Percentiles rank a stretch among this genome's conserved stretches.
Conservation (phyloP, 2,797 vertebrate species). For the Netta rufina region DNA sequence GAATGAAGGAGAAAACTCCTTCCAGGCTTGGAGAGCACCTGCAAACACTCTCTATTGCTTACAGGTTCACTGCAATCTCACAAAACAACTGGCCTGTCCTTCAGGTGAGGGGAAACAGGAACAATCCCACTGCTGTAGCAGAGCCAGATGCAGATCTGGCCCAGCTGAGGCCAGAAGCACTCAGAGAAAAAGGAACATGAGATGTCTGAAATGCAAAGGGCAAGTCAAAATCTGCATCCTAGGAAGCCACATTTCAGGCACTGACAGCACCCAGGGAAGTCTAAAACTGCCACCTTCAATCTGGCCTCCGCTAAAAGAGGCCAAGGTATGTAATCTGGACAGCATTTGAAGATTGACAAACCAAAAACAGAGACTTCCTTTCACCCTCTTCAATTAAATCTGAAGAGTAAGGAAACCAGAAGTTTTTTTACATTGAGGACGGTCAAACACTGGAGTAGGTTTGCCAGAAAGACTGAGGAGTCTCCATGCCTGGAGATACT, state of each 20-base stretch:
- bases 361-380: neutral
- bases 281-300: neutral
- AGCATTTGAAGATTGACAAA: rapidly evolving
- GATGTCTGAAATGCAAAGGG: neutral
- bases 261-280: neutral
- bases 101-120: neutral
- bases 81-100: neutral
- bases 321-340: neutral
- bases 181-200: neutral
- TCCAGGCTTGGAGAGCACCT: neutral
- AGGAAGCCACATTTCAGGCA: conserved; percentile 1
- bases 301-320: neutral
- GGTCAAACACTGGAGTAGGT: neutral
- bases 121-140: neutral
- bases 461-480: neutral
- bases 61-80: neutral
- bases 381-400: neutral
- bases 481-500: neutral
- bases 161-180: neutral
- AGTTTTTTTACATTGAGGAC: neutral
- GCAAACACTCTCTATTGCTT: neutral
- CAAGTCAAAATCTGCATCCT: conserved; percentile 5
- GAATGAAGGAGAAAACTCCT: neutral
- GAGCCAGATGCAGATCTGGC: neutral
- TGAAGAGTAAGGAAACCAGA: neutral